Percentiles rank a stretch among this genome's conserved stretches.
Conservation (phyloP, 1,140 invertebrate species). For the Leptoteleia sp. region DNA sequence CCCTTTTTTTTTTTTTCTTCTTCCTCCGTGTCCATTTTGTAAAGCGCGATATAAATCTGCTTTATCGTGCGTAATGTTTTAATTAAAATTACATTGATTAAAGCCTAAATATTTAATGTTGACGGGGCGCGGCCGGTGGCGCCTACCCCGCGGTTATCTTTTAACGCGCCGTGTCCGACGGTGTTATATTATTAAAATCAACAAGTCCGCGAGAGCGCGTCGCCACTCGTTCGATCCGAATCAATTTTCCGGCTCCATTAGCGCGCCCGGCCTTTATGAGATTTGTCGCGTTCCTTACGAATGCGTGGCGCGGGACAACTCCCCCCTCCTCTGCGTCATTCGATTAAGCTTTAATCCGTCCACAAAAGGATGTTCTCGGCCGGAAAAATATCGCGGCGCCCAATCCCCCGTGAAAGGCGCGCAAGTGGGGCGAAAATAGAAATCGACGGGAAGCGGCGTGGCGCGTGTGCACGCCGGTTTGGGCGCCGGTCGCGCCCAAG, state of each 20-base stretch:
- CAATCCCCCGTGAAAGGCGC: too few species aligned
- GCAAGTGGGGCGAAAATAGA: neutral
- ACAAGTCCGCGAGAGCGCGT: slow-evolving; percentile 3
- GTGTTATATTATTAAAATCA: slow-evolving; percentile 31
- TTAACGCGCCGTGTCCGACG: slow-evolving; percentile 11
- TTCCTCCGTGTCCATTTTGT: neutral
- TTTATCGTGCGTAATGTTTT: slow-evolving; percentile 25
- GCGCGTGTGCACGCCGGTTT: too few species aligned
- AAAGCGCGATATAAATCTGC: slow-evolving; percentile 8
- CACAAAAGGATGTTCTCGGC: slow-evolving; percentile 4
- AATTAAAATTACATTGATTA: slow-evolving; percentile 42
- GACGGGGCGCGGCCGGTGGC: neutral
- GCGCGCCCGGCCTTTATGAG: neutral
- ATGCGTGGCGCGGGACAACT: neutral
- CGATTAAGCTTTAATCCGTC: slow-evolving; percentile 7
- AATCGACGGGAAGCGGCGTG: slow-evolving; percentile 7
- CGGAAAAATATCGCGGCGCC: slow-evolving; percentile 6
- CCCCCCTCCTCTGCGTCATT: slow-evolving; percentile 8
- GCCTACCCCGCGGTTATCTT: slow-evolving; percentile 3
- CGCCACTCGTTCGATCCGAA: slow-evolving; percentile 1
- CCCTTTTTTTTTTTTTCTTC: too few species aligned
- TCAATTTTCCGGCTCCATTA: slow-evolving; percentile 4
- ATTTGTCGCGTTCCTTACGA: slow-evolving; percentile 15
- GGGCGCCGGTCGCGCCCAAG: neutral
- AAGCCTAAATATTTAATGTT: slow-evolving; percentile 27